Evolutionary conservation across 1,140 invertebrate species (phyloP).

Genomic region (Cherax destructor): DNA sequence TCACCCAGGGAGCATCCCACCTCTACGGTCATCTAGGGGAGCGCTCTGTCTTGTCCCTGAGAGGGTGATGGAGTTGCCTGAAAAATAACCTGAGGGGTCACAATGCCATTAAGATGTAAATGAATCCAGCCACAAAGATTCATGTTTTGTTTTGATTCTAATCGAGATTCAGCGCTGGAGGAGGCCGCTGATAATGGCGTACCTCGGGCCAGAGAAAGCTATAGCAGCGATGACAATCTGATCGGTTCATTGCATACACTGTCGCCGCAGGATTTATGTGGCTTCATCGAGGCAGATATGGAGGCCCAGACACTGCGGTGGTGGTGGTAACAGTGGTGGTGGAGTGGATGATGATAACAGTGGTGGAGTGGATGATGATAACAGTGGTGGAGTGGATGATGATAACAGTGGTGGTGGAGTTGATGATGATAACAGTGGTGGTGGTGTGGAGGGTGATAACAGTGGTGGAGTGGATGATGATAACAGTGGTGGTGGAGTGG

Average conservation of each 20-base stretch:
- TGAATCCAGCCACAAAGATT: constrained; percentile 21
- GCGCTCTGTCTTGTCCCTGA: not conserved
- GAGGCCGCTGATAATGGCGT: not conserved
- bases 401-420: no score
- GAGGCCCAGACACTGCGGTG: no score
- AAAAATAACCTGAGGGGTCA: not conserved
- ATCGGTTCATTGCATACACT: not conserved
- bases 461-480: no score
- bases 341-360: no score
- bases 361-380: no score
- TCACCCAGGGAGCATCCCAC: not conserved
- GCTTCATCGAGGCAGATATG: no score
- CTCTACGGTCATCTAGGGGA: not conserved
- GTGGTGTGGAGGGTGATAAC: no score
- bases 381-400: no score
- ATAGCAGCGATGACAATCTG: not conserved
- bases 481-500: no score
- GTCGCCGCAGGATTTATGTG: not conserved
- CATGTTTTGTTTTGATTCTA: constrained; percentile 20
- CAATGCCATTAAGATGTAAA: constrained; percentile 35
- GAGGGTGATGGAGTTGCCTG: not conserved
- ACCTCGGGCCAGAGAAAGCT: not conserved
- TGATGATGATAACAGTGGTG: no score
- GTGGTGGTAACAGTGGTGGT: no score
- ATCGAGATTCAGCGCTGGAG: not conserved